These are phyloP conservation scores for Crotalus viridis DNA, from an alignment of 2,113 vertebrate genomes.

Conservation along the genomic window DNA sequence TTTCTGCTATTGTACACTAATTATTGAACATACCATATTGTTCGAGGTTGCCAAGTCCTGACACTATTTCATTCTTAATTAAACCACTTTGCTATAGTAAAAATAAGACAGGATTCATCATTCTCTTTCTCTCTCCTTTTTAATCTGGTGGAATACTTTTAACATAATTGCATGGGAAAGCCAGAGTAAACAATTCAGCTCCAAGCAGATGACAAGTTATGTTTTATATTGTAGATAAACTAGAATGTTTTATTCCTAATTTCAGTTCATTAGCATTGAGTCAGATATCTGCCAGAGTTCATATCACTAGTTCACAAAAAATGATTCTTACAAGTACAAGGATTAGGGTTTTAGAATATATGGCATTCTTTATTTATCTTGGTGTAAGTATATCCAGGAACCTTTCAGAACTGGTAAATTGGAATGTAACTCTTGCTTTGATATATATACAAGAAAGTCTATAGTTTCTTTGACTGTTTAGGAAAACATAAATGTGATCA, in stretches of 20 bases:
- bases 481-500: not conserved
- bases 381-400: not conserved
- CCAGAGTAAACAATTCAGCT: not conserved
- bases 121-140: not conserved
- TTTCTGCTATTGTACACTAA: not conserved
- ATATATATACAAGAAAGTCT: not conserved
- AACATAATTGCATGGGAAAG: not conserved
- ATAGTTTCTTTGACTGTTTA: not conserved
- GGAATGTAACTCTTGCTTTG: not conserved
- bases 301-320: not conserved
- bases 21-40: not conserved
- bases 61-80: not conserved
- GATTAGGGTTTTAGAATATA: not conserved
- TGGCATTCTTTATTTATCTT: not conserved
- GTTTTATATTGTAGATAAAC: not conserved
- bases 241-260: not conserved
- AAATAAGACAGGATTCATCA: not conserved
- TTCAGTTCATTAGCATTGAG: not conserved
- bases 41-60: not conserved
- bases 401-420: not conserved
- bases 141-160: not conserved
- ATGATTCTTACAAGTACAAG: not conserved
- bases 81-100: not conserved
- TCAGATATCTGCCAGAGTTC: not conserved
- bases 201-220: not conserved